A percentile compares a stretch with the other conserved stretches of the same genome.
These are phyloP conservation scores for Chironomus tepperi DNA, from an alignment of 1,140 invertebrate species.

Conservation along the genomic window DNA sequence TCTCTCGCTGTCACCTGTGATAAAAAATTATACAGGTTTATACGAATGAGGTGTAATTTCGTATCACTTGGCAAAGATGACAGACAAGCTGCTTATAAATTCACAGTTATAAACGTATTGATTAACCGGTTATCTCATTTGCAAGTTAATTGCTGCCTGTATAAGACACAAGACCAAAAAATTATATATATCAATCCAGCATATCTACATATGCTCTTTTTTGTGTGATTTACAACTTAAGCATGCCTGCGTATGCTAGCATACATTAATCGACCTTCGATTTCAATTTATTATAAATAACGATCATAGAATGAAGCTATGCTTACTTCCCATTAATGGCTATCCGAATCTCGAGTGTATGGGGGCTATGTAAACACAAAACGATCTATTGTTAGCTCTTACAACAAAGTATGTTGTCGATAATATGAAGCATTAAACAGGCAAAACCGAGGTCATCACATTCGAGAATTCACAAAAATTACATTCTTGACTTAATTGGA, in stretches of 20 bases:
- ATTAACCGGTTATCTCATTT: slow-evolving; percentile 5
- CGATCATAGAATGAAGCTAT: slow-evolving; percentile 4
- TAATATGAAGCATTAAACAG: background rate
- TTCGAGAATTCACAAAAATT: background rate
- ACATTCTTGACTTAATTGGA: background rate
- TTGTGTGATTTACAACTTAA: too few relatives aligned
- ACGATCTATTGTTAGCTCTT: background rate
- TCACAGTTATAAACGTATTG: background rate
- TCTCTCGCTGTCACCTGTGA: background rate
- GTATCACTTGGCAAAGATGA: background rate
- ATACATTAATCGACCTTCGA: background rate
- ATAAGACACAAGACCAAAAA: background rate
- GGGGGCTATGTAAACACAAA: background rate
- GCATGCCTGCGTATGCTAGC: too few relatives aligned
- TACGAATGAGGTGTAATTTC: background rate
- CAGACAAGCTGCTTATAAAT: background rate
- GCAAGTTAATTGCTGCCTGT: background rate
- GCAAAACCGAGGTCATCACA: background rate
- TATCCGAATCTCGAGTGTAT: slow-evolving; percentile 5
- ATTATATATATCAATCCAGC: too few relatives aligned
- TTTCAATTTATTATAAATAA: background rate
- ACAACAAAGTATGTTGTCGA: background rate
- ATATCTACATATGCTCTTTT: too few relatives aligned
- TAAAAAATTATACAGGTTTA: background rate
- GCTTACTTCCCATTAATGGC: background rate